Evolutionary conservation across 2,113 vertebrate genomes (phyloP).

Genomic region (Vireo altiloquus): DNA sequence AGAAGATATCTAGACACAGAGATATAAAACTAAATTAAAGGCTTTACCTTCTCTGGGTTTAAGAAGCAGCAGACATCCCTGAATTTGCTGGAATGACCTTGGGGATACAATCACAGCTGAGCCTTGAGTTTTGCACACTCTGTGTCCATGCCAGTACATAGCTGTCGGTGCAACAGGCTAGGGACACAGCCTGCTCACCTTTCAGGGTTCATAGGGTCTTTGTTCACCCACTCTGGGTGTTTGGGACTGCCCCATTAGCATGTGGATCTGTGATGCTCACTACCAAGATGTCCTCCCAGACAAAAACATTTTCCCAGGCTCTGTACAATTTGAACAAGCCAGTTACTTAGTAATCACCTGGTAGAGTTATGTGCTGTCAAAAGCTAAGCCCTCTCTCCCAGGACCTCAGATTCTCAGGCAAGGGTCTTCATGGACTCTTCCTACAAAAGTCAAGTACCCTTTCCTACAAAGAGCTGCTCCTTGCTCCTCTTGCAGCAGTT

Average conservation of each 20-base stretch:
- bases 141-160: neutral
- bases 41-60: neutral
- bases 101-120: rapidly evolving
- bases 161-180: neutral
- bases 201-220: rapidly evolving
- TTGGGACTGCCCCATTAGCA: neutral
- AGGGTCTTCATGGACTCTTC: neutral
- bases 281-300: neutral
- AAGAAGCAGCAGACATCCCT: neutral
- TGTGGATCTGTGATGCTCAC: neutral
- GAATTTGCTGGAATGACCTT: neutral
- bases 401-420: neutral
- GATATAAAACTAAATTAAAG: neutral
- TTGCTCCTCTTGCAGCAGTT: neutral
- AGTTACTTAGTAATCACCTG: neutral
- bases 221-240: neutral
- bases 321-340: neutral
- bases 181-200: neutral
- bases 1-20: neutral
- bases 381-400: neutral
- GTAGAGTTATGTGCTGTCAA: neutral
- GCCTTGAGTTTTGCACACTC: neutral
- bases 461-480: neutral
- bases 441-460: neutral
- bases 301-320: neutral